Conservation (phyloP, 2,797 vertebrate genomes). For the Karalla daura region DNA sequence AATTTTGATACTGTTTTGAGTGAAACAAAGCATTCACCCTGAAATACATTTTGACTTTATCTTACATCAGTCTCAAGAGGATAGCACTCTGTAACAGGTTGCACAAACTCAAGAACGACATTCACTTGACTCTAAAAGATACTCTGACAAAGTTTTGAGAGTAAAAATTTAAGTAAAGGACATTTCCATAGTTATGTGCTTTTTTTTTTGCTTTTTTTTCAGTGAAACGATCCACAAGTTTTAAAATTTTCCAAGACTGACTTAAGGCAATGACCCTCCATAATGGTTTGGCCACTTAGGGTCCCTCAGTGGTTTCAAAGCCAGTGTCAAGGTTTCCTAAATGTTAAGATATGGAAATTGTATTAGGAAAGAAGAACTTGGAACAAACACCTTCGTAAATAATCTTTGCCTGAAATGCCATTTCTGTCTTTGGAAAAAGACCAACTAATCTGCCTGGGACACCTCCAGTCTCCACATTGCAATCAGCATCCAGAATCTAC, state of each 20-base stretch:
- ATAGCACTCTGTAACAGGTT: not conserved
- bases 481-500: conserved; percentile 15
- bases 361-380: conserved; percentile 51
- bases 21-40: not conserved
- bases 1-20: too few relatives aligned
- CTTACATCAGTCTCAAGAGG: not conserved
- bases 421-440: conserved; percentile 37
- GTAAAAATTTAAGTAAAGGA: too few relatives aligned
- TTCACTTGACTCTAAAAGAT: conserved; percentile 8
- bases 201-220: too few relatives aligned
- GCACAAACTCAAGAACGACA: conserved; percentile 21
- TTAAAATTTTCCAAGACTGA: conserved; percentile 1
- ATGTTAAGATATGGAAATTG: conserved; percentile 68
- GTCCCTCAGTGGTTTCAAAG: conserved; percentile 22
- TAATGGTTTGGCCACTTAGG: conserved; percentile 14
- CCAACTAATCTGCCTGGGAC: conserved; percentile 19
- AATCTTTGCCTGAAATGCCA: conserved; percentile 51
- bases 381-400: conserved; percentile 46
- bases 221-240: too few relatives aligned
- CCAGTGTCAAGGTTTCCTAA: conserved; percentile 49
- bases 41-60: conserved; percentile 2
- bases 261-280: conserved; percentile 14
- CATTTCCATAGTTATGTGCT: too few relatives aligned
- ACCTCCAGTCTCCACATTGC: conserved; percentile 3
- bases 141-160: too few relatives aligned